Evolutionary conservation across 2,113 vertebrate species (phyloP), one percentile per base, ranked within the genome.

Genomic region (Cacatua alba): DNA sequence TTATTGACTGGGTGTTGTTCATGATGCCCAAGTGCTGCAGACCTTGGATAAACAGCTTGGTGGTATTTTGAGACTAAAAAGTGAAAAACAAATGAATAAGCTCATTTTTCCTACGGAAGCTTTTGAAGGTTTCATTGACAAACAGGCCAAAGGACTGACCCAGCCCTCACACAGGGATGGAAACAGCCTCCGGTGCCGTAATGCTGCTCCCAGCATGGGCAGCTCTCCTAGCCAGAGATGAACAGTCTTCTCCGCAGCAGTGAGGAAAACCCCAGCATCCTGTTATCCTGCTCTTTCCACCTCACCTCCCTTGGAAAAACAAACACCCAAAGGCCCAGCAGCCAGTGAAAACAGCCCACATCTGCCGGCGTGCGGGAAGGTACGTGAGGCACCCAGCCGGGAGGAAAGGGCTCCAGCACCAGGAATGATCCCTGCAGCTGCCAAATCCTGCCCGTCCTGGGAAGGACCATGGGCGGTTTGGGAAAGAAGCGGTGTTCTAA

Each of bases 241-340:
- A 95, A 88, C 48, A 33, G 17, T 48, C 88, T 93, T 86, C 80
- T 82, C 85, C 0, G 2, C 43, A 81, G 80, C 72, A 86, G 77
- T 29, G 60, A 52, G 69, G 60, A 60, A 91, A 67, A 7, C 0
- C 16, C 74, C 86, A 95, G 92, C 88, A 94, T 95, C 95, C 96
- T 93, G 96, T 97, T 96, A 96, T 93, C 94, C 95, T 95, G 57
- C 82, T 92, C 78, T 64, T 95, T 92, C 92, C 83, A 97, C 93
- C 95, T 89, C 90, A 89, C 43, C 72, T 96, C 91, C 60, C 83
- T 20, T 94, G 94, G 91, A 96, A 95, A 97, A 96, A 95, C 91
- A 97, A 97, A 95, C 21, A 91, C 33, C 94, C 96, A 46, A 75
- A 89, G 96, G 96, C 62, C 72, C 82, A 67, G 80, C 76, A 78